These are phyloP conservation scores for Apostichopus parvimensis DNA, from an alignment of 35 echinoderm and acorn worm species.

Conservation along the genomic window DNA sequence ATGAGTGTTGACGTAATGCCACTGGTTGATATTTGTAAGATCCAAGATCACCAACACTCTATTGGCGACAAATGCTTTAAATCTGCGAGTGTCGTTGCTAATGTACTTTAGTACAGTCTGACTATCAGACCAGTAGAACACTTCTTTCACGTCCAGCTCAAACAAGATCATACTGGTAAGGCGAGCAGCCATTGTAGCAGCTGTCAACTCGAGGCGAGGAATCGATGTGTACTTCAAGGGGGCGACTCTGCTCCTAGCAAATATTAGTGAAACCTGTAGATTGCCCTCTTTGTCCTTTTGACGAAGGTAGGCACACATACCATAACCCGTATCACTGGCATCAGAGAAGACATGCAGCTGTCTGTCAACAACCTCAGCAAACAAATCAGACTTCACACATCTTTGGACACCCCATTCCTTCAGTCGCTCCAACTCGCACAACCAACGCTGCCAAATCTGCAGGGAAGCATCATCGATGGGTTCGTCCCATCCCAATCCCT, in stretches of 20 bases:
- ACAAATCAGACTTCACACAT: slow-evolving; percentile 49
- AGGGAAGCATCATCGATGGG: slow-evolving; percentile 15
- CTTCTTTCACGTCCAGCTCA: slow-evolving; percentile 30
- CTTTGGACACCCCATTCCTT: slow-evolving; percentile 49
- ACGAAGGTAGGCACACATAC: slow-evolving; percentile 62
- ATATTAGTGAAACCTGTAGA: slow-evolving; percentile 29
- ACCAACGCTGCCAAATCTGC: slow-evolving; percentile 54
- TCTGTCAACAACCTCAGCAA: neutral
- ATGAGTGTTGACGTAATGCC: slow-evolving; percentile 48
- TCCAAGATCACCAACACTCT: slow-evolving; percentile 50
- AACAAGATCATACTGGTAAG: slow-evolving; percentile 43
- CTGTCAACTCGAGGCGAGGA: slow-evolving; percentile 64
- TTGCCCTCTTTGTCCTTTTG: slow-evolving; percentile 25
- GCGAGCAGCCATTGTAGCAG: slow-evolving; percentile 57
- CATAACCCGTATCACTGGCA: slow-evolving; percentile 67
- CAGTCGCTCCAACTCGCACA: slow-evolving; percentile 37
- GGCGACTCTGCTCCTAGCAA: slow-evolving; percentile 49
- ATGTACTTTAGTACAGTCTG: slow-evolving; percentile 57
- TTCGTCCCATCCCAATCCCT: slow-evolving; percentile 59
- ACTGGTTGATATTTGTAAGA: slow-evolving; percentile 16
- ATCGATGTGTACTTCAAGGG: slow-evolving; percentile 71
- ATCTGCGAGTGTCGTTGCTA: slow-evolving; percentile 37
- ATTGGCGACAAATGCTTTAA: slow-evolving; percentile 68
- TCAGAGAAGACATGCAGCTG: slow-evolving; percentile 83
- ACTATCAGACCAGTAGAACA: slow-evolving; percentile 63